Base-by-base conservation (phyloP, 1,140 invertebrate genomes). In the Formica exsecta region DNA sequence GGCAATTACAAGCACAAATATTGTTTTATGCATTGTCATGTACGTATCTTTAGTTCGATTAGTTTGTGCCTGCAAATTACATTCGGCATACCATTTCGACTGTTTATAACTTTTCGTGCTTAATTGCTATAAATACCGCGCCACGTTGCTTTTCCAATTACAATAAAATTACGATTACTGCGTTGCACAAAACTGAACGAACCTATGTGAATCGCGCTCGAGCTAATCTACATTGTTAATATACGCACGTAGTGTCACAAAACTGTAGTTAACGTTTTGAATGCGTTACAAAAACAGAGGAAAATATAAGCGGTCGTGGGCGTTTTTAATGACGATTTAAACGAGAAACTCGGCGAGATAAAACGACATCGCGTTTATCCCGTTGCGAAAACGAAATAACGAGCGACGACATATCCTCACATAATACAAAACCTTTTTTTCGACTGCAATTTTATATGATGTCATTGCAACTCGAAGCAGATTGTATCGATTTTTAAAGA, bases 141-240 rank as follows among this genome's bases (percentile, higher is more conserved):
- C 25, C 54, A 36, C 54, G 79, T 83, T 62, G 51, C 68, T 51
- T 16, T 36, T 44, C 36, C 79, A 74, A 83, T 83, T 83, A 83
- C 73, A 83, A 83, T 25, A 25, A 61, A 83, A 83, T 73, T 74
- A 61, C 68, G 57, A 73, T 83, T 74, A 74, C 54, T 51, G 68
- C 68, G 16, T 70, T 38, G 76, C 51, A 57, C 77, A 73, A 22
- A 41, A 32, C 32, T 32, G 29, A 36, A 22, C 36, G 36, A 59
- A 51, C 4, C 48, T 51, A 51, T 51, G 48, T 57, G 65, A 59
- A 81, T 73, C 79, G 25, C 65, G 77, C 68, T 19, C 25, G 36
- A 62, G 54, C 68, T 83, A 74, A 83, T 83, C 79, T 83, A 61
- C 54, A 74, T 83, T 83, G 79, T 73, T 83, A 83, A 83, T 61